A percentile compares a stretch with the other conserved stretches of the same genome.
These are phyloP conservation scores for Archegozetes longisetosus DNA, from an alignment of 1,140 invertebrate species.

Conservation along the genomic window DNA sequence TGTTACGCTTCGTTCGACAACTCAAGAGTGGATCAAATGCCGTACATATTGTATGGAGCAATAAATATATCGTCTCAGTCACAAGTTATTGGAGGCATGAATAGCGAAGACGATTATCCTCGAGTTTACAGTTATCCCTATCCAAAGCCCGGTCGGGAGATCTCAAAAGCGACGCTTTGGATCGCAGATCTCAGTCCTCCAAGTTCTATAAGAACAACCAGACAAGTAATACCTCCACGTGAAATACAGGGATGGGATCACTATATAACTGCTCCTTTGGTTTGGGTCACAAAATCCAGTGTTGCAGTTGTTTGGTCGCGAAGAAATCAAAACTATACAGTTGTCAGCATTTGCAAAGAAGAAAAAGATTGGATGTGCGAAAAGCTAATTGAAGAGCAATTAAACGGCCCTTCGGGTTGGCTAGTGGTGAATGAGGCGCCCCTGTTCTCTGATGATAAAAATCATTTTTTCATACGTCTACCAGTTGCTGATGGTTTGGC, in stretches of 20 bases:
- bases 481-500: conserved; percentile 34
- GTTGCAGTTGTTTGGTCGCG: conserved; percentile 28
- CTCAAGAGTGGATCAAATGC: conserved; percentile 21
- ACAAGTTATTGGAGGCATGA: conserved; percentile 15
- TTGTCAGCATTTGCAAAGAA: conserved; percentile 28
- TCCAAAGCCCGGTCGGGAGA: conserved; percentile 20
- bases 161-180: conserved; percentile 19
- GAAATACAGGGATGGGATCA: neutral
- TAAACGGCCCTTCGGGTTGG: conserved; percentile 41
- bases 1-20: conserved; percentile 30
- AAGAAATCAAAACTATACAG: conserved; percentile 29
- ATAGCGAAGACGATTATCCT: conserved; percentile 4
- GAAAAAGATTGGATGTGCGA: conserved; percentile 21
- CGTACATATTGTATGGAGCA: conserved; percentile 20
- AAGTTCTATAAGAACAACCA: neutral
- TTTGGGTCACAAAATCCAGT: conserved; percentile 26
- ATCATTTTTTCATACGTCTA: conserved; percentile 37
- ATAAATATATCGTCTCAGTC: conserved; percentile 14
- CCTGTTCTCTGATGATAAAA: conserved; percentile 23
- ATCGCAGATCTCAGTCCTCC: conserved; percentile 18
- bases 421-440: conserved; percentile 42
- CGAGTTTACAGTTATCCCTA: conserved; percentile 16
- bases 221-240: neutral
- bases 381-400: conserved; percentile 19
- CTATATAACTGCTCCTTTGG: conserved; percentile 22